Evolutionary conservation across 2,888 invertebrate genomes (phyloP).

Genomic region (Tipula vernalis): DNA sequence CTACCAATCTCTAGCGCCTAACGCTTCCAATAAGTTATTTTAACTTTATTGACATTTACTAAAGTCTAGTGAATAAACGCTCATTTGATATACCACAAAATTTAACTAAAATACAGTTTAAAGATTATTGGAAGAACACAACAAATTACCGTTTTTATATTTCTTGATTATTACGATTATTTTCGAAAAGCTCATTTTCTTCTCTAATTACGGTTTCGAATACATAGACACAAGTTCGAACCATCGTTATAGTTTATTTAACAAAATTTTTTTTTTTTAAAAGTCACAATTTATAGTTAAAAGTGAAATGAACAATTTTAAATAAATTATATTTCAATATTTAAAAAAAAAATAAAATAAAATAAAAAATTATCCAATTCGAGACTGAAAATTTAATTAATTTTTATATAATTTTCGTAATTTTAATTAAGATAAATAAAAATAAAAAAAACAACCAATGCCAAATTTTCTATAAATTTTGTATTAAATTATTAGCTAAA

Average conservation of each 20-base stretch:
- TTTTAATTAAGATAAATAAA: background rate
- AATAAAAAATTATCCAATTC: background rate
- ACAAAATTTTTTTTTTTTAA: background rate
- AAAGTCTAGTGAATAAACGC: too few species aligned
- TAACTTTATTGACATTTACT: too few species aligned
- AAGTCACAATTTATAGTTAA: background rate
- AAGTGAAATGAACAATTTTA: background rate
- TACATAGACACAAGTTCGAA: background rate
- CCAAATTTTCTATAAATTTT: background rate
- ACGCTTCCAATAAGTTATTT: too few species aligned
- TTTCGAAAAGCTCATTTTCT: background rate
- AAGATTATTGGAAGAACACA: too few species aligned
- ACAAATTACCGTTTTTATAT: background rate
- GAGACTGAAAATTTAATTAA: constrained; percentile 4
- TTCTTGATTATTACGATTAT: background rate
- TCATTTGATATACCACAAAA: too few species aligned
- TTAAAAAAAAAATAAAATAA: background rate
- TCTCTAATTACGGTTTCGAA: background rate
- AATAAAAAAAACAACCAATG: background rate
- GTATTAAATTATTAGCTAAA: background rate
- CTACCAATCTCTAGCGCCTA: too few species aligned
- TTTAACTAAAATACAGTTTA: too few species aligned
- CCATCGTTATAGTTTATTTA: background rate
- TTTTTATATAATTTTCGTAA: background rate
- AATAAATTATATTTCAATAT: background rate